Conservation (phyloP, 35 echinoderm and acorn worm genomes). For the Antedon bifida region DNA sequence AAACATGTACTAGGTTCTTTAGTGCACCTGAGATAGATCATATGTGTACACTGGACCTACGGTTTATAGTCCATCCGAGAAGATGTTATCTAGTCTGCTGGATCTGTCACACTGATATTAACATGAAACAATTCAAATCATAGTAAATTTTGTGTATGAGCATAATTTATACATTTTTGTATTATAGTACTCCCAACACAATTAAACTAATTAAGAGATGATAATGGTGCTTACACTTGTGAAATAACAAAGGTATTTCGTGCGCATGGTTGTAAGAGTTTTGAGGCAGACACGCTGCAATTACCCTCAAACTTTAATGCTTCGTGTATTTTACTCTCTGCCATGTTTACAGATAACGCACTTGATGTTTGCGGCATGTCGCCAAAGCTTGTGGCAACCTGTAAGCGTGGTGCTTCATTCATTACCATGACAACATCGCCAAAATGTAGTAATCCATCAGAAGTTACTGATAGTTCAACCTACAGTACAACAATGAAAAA, state of each 20-base stretch:
- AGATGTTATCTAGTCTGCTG: too few relatives aligned
- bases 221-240: slow-evolving; percentile 82
- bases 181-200: too few relatives aligned
- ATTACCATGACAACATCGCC: slow-evolving; percentile 80
- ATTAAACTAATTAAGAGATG: too few relatives aligned
- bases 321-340: slow-evolving; percentile 67
- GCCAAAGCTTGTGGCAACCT: slow-evolving; percentile 37
- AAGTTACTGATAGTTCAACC: slow-evolving; percentile 60
- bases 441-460: slow-evolving; percentile 84
- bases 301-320: slow-evolving; percentile 59
- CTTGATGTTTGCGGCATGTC: slow-evolving; percentile 58
- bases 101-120: too few relatives aligned
- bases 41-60: too few relatives aligned
- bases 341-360: slow-evolving; percentile 71
- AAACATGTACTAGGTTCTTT: too few relatives aligned
- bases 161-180: too few relatives aligned
- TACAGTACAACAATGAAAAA: slow-evolving; percentile 4
- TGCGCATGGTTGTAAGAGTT: slow-evolving; percentile 36
- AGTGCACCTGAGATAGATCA: too few relatives aligned
- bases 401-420: slow-evolving; percentile 51
- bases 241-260: slow-evolving; percentile 91
- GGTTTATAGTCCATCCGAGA: too few relatives aligned
- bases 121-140: too few relatives aligned
- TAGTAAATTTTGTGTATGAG: too few relatives aligned
- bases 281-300: slow-evolving; percentile 59